phyloP scores from a whole-genome alignment of 2,888 invertebrate genomes.

The Aricia artaxerxes region DNA sequence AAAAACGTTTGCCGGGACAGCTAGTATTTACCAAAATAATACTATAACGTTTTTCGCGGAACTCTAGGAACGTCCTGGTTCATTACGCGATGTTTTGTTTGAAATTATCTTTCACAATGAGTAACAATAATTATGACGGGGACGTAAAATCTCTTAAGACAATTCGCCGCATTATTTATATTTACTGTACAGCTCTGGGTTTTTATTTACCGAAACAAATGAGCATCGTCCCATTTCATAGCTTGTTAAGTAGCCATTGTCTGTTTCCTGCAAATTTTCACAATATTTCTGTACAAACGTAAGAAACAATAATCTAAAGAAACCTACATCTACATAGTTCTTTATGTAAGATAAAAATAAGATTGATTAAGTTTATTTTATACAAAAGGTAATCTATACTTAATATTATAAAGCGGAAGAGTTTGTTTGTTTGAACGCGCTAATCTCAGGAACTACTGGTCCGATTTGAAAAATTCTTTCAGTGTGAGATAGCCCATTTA shows the following conservation, averaged over 20 bases:
- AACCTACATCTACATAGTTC: background rate
- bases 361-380: no score
- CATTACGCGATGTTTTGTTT: conserved; percentile 14
- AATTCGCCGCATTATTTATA: conserved; percentile 37
- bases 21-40: background rate
- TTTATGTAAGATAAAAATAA: no score
- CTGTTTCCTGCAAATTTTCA: conserved; percentile 31
- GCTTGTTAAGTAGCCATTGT: conserved; percentile 39
- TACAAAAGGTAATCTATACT: no score
- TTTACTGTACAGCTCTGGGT: conserved; percentile 37
- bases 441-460: no score
- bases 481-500: no score
- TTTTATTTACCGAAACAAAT: conserved; percentile 43
- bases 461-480: no score
- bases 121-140: conserved; percentile 18
- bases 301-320: conserved; percentile 14
- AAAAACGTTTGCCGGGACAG: no score
- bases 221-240: conserved; percentile 40
- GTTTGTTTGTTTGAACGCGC: no score
- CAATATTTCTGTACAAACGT: conserved; percentile 22
- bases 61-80: background rate
- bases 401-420: no score
- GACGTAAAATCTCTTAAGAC: conserved; percentile 27
- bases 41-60: background rate
- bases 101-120: conserved; percentile 23